Base-by-base conservation (phyloP, 2,113 vertebrate genomes). In the Petrocephalus microphthalmus region DNA sequence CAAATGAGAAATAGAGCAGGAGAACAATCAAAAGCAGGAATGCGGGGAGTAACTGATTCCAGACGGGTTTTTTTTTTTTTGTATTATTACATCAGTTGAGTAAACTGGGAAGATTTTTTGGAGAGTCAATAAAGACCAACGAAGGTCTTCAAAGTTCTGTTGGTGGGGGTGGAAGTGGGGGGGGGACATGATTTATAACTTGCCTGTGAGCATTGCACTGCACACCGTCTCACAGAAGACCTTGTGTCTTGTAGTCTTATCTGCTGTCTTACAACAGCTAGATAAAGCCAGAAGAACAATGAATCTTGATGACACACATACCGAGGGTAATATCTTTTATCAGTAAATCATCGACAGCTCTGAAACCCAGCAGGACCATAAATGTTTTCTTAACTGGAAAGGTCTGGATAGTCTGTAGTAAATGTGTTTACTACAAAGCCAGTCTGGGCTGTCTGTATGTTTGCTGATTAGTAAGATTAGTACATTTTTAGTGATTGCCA, bases 51-150 rank as follows among this genome's bases (percentile, higher is more conserved):
- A 88, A 88, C 78, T 49, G 37, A 88, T 64, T 88, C 81, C 88
- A 88, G 88, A 89, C 83, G 29, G 25, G 15, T 67, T 22, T 83
- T 82, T 71, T 84, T 71, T 82, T 45, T 33, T n/a, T 13, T n/a
- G 25, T 49, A 45, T 86, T 86, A 85, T 89, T 89, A n/a, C 57
- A 86, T 71, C 88, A 85, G 84, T 71, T 89, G 47, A 85, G 60
- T 33, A 84, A 88, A 64, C 37, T 64, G 42, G 22, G 51, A 57
- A 82, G 87, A 57, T 82, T 83, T 88, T 56, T 83, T 88, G 74
- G 51, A 83, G 74, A 88, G 19, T 82, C 52, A 57, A 83, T 88
- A 88, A 84, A 88, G 42, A 13, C 37, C 74, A 83, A 83, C 84
- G 60, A 60, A 88, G n/a, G 82, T 88, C 81, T 88, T 84, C n/a